Percentiles rank a stretch among this genome's conserved stretches.
Conservation (phyloP, 2,113 vertebrate species). For the Rhynchomys soricoides region DNA sequence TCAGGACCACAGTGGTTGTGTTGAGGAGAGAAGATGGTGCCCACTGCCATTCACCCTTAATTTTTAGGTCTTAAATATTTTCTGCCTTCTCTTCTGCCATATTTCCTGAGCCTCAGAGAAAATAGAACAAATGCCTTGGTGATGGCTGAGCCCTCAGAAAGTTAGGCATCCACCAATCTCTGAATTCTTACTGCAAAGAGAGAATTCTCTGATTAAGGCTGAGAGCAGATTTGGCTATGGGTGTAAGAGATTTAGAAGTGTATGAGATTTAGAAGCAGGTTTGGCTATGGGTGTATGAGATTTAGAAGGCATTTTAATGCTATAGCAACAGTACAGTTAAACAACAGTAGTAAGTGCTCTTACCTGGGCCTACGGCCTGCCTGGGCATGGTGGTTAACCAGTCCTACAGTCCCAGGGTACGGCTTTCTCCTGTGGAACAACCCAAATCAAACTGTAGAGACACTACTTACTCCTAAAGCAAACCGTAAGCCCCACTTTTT, state of each 20-base stretch:
- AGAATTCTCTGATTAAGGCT: not conserved
- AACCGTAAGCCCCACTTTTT: not conserved
- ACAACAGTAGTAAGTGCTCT: not conserved
- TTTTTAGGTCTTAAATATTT: not conserved
- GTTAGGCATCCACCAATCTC: not conserved
- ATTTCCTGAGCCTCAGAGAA: not conserved
- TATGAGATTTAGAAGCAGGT: too few relatives aligned
- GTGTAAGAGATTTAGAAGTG: not conserved
- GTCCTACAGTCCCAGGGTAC: not conserved
- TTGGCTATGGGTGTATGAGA: not conserved
- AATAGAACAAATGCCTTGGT: not conserved
- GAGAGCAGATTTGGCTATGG: not conserved
- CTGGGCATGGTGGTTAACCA: not conserved
- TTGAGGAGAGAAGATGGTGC: not conserved
- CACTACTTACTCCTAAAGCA: not conserved
- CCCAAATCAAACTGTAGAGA: not conserved
- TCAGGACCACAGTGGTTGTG: not conserved
- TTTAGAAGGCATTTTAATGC: not conserved
- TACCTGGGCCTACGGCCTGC: not conserved
- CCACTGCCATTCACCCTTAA: not conserved
- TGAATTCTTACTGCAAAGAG: not conserved
- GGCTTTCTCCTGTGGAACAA: not conserved
- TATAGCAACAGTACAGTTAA: not conserved
- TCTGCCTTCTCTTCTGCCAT: not conserved
- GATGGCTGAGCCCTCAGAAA: not conserved